phyloP scores from a whole-genome alignment of 1,140 invertebrate genomes.

The Apis laboriosa region DNA sequence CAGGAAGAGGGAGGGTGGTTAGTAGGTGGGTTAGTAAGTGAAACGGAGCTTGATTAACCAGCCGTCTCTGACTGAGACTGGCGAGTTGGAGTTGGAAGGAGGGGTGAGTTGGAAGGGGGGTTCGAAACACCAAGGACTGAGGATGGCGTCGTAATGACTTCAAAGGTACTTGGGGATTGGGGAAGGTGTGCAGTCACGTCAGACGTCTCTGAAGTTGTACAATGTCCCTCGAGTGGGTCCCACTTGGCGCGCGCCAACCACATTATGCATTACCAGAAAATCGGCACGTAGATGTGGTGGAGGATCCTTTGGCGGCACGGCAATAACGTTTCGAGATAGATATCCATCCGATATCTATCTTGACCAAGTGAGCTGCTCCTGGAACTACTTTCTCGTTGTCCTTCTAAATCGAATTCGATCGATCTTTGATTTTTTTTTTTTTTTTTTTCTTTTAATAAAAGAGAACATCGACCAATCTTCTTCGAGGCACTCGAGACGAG shows the following conservation, averaged over 20 bases:
- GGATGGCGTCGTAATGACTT: conserved; percentile 39
- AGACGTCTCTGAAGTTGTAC: conserved; percentile 45
- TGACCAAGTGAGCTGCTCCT: neutral
- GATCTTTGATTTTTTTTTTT: too few relatives aligned
- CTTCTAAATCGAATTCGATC: neutral
- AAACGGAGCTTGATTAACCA: conserved; percentile 61
- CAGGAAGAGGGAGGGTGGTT: neutral
- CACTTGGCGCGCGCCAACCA: conserved; percentile 18
- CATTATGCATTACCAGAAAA: conserved; percentile 46
- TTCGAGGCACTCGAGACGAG: neutral
- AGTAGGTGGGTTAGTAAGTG: conserved; percentile 43
- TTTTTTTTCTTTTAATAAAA: neutral
- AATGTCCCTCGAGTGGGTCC: conserved; percentile 34
- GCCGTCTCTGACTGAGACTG: conserved; percentile 30
- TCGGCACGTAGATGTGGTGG: conserved; percentile 28
- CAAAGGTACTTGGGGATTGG: conserved; percentile 52
- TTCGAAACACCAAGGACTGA: conserved; percentile 22
- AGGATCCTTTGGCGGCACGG: conserved; percentile 47
- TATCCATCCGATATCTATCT: neutral
- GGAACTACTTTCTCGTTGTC: neutral
- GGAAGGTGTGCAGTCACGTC: conserved; percentile 41
- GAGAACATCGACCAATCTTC: neutral
- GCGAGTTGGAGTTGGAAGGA: neutral
- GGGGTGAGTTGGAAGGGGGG: neutral
- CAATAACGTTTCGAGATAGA: conserved; percentile 52